Percentiles rank a stretch among this genome's conserved stretches.
These are phyloP conservation scores for Lordiphosa collinella DNA, from an alignment of 1,140 invertebrate genomes.

Conservation along the genomic window DNA sequence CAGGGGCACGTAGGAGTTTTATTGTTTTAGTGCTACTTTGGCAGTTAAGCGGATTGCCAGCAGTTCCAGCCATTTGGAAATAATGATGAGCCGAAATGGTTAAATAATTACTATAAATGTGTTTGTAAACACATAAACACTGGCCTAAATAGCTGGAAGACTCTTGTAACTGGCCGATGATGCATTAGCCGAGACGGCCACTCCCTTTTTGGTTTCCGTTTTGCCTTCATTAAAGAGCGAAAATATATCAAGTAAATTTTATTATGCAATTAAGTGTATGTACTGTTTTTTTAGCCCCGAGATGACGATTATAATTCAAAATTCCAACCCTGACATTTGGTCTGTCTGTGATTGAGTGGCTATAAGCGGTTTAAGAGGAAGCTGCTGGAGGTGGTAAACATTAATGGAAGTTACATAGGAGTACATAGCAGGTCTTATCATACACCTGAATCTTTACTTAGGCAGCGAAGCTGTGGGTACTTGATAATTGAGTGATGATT, in stretches of 20 bases:
- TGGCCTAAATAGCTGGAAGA: slow-evolving; percentile 4
- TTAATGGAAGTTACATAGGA: slow-evolving; percentile 16
- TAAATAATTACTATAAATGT: slow-evolving; percentile 70
- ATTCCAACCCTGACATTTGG: slow-evolving; percentile 30
- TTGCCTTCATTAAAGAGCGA: slow-evolving; percentile 20
- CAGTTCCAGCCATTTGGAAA: slow-evolving; percentile 23
- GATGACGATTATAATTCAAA: slow-evolving; percentile 25
- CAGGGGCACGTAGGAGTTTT: slow-evolving; percentile 34
- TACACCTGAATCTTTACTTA: not conserved
- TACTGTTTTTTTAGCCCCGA: slow-evolving; percentile 26
- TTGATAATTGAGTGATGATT: slow-evolving; percentile 10
- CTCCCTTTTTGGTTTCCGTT: slow-evolving; percentile 46
- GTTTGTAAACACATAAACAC: slow-evolving; percentile 11
- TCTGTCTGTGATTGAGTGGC: slow-evolving; percentile 31
- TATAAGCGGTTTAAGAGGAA: not conserved
- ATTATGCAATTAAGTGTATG: slow-evolving; percentile 53
- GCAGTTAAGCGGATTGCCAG: slow-evolving; percentile 44
- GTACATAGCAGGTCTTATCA: slow-evolving; percentile 1
- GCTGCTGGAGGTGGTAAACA: slow-evolving; percentile 19
- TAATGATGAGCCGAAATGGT: slow-evolving; percentile 54
- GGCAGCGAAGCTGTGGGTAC: not conserved
- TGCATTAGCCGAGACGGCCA: slow-evolving; percentile 24
- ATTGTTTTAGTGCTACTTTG: slow-evolving; percentile 20
- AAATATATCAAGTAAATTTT: slow-evolving; percentile 31
- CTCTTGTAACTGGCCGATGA: slow-evolving; percentile 26